These are phyloP conservation scores for Nibea coibor DNA, from an alignment of 2,113 vertebrate genomes.

Conservation along the genomic window DNA sequence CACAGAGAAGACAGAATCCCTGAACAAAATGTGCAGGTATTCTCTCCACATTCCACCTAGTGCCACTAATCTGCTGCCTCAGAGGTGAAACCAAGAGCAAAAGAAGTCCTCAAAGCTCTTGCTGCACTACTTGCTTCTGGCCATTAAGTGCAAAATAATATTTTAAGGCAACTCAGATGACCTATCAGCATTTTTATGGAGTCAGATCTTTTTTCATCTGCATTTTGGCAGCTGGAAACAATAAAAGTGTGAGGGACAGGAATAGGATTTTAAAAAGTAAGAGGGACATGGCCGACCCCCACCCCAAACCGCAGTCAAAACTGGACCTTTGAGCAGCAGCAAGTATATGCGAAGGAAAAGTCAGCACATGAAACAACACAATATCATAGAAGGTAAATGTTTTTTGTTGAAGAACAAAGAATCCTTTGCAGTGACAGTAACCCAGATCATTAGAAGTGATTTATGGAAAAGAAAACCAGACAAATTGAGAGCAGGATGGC, in stretches of 20 bases:
- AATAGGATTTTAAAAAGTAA: background rate
- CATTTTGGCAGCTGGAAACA: background rate
- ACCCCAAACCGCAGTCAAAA: background rate
- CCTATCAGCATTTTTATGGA: background rate
- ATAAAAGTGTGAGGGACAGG: background rate
- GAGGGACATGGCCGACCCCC: no score
- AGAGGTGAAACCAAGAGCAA: background rate
- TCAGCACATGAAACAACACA: background rate
- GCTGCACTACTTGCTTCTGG: background rate
- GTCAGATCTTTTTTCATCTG: background rate
- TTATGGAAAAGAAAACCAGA: slow-evolving; percentile 17
- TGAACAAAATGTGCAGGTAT: background rate
- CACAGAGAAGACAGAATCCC: no score
- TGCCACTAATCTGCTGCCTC: background rate
- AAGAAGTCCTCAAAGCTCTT: background rate
- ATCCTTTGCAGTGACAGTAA: background rate
- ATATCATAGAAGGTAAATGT: background rate
- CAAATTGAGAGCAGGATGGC: slow-evolving; percentile 2
- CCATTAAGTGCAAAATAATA: background rate
- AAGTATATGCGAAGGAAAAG: background rate
- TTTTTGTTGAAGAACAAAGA: background rate
- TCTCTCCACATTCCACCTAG: background rate
- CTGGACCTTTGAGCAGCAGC: background rate
- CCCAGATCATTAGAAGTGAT: slow-evolving; percentile 18
- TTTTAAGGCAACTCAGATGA: background rate